phyloP scores from a whole-genome alignment of 2,888 invertebrate genomes.

The Apamea epomidion region DNA sequence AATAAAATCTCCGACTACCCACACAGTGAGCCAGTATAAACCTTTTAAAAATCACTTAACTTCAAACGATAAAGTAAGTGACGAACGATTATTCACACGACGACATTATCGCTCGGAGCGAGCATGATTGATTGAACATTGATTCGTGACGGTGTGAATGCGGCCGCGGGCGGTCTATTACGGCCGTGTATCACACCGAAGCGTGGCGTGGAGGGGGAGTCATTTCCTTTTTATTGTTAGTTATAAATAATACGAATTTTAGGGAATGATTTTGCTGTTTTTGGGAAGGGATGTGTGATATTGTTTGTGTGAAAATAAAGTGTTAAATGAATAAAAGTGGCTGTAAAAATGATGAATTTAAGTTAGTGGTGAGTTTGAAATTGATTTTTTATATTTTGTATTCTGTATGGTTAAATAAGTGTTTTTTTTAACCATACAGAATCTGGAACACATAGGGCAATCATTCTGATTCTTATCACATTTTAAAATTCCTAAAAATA shows the following conservation, averaged over 20 bases:
- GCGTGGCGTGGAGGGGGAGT: conserved; percentile 38
- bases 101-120: conserved; percentile 62
- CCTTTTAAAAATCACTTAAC: conserved; percentile 67
- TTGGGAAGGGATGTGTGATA: not conserved
- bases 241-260: conserved; percentile 56
- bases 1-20: conserved; percentile 37
- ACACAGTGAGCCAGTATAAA: conserved; percentile 38
- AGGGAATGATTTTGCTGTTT: conserved; percentile 51
- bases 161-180: conserved; percentile 60
- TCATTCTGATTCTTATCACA: not conserved
- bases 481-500: not conserved
- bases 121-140: conserved; percentile 68
- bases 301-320: conserved; percentile 22
- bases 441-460: not conserved
- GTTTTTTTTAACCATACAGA: not conserved
- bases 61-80: conserved; percentile 57
- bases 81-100: conserved; percentile 62
- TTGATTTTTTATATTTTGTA: not conserved
- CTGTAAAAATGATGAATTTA: too few species aligned
- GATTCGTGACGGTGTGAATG: conserved; percentile 65
- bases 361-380: not conserved
- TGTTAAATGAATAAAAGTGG: not conserved
- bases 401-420: not conserved
- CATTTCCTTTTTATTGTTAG: conserved; percentile 62
- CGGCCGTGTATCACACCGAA: conserved; percentile 59